These are phyloP conservation scores for Himalopsyche japonica DNA, from an alignment of 2,888 invertebrate genomes.

Conservation along the genomic window DNA sequence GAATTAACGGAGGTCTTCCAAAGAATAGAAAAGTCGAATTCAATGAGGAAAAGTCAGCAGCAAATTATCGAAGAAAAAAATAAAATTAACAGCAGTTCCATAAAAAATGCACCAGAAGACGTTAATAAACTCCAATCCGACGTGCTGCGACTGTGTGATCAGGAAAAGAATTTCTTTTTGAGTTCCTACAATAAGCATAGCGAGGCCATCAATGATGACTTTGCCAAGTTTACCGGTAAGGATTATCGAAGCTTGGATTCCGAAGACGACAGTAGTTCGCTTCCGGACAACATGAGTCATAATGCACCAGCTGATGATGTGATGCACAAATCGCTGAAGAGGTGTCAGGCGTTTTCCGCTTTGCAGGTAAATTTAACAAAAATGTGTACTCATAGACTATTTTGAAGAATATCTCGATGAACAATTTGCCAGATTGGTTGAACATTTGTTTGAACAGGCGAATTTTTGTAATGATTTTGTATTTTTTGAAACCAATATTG, in stretches of 20 bases:
- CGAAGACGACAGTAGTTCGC: conserved; percentile 39
- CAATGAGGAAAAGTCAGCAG: not conserved
- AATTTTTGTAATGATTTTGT: too few relatives aligned
- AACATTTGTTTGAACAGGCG: too few relatives aligned
- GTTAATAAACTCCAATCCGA: not conserved
- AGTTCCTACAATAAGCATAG: not conserved
- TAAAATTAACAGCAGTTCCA: not conserved
- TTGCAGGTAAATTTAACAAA: conserved; percentile 50
- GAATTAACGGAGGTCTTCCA: conserved; percentile 2
- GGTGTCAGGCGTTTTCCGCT: conserved; percentile 59
- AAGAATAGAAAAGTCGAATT: not conserved
- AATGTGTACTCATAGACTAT: too few relatives aligned
- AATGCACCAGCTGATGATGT: conserved; percentile 26
- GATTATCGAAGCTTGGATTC: not conserved
- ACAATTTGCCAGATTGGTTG: too few relatives aligned
- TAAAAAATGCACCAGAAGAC: not conserved
- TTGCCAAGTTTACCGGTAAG: not conserved
- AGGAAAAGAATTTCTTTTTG: not conserved
- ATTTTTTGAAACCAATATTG: too few relatives aligned
- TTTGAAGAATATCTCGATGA: too few relatives aligned
- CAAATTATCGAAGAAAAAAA: not conserved
- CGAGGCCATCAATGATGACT: not conserved
- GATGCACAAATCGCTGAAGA: conserved; percentile 51
- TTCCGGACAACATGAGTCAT: conserved; percentile 6
- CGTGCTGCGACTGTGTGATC: not conserved